Conservation (phyloP, 1,140 invertebrate genomes). For the Ceratoteleas bidentatus region DNA sequence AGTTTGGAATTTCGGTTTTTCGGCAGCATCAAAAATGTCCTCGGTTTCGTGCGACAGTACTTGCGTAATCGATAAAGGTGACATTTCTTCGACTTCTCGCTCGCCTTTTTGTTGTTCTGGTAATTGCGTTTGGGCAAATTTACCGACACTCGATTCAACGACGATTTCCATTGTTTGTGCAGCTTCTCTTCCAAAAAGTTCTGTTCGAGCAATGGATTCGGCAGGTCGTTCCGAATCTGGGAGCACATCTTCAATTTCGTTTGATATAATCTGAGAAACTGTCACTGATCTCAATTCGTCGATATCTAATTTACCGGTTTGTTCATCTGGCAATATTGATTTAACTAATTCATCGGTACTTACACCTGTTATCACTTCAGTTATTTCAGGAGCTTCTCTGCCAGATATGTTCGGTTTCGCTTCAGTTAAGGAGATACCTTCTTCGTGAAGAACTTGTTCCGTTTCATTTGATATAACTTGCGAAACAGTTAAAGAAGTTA, state of each 20-base stretch:
- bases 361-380: constrained; percentile 58
- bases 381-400: constrained; percentile 67
- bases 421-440: constrained; percentile 69
- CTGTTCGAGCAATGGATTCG: constrained; percentile 24
- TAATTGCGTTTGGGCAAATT: constrained; percentile 34
- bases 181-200: constrained; percentile 30
- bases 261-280: constrained; percentile 60
- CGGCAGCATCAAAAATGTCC: constrained; percentile 65
- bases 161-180: constrained; percentile 64
- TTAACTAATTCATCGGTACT: constrained; percentile 43
- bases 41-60: constrained; percentile 59
- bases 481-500: constrained; percentile 68
- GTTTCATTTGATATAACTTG: constrained; percentile 26
- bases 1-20: constrained; percentile 41
- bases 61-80: constrained; percentile 57
- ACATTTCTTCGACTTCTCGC: constrained; percentile 60
- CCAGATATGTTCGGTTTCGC: constrained; percentile 70
- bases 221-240: constrained; percentile 18
- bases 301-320: constrained; percentile 62
- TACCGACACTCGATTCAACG: constrained; percentile 48
- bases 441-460: constrained; percentile 68
- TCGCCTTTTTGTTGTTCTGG: constrained; percentile 59
- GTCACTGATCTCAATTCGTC: constrained; percentile 56
- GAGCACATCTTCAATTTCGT: constrained; percentile 64
- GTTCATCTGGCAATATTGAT: constrained; percentile 42